Base-by-base conservation (phyloP, 2,113 vertebrate genomes). In the Rousettus leschenaultii region DNA sequence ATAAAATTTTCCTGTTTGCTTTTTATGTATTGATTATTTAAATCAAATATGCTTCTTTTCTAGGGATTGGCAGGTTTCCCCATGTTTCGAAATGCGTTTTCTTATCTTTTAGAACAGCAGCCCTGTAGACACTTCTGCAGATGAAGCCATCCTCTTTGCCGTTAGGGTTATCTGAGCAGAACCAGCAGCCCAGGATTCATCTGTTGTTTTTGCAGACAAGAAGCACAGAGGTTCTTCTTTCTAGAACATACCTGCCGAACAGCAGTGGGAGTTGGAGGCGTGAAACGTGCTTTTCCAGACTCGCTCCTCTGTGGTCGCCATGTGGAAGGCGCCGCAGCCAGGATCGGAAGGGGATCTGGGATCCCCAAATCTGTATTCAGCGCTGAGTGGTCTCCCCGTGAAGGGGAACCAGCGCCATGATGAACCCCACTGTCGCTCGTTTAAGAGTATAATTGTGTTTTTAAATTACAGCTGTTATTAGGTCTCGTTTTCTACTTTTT, bases 381-480 rank as follows among this genome's bases (percentile, higher is more conserved):
- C 79, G 40, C 66, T 83, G 45, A 40, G 66, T 92, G 83, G 92
- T 84, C 30, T 74, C 86, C 11, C 21, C n/a, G 6, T 83, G 26
- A 82, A 68, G n/a, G 22, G 24, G n/a, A 95, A 18, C 48, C 19
- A 80, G 51, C 19, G n/a, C 55, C n/a, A 6, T 45, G 83, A 79
- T 91, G 77, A 91, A 63, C 19, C 89, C 48, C 30, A 7, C 14
- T 80, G 71, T 68, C 82, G 77, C 66, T 89, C 48, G 13, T 48
- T 48, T 14, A 48, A 48, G 48, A 48, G 28, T 82, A 45, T 80
- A 84, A 57, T 86, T 95, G 40, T 61, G 33, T 92, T 63, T 51
- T 80, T 92, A 95, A 91, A 14, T 89, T 87, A 78, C 19, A 92
- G 77, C 55, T 63, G 88, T 91, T 91, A 18, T 77, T 94, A 66